Conservation (phyloP, 2,888 invertebrate species). For the Oligia fasciuncula region DNA sequence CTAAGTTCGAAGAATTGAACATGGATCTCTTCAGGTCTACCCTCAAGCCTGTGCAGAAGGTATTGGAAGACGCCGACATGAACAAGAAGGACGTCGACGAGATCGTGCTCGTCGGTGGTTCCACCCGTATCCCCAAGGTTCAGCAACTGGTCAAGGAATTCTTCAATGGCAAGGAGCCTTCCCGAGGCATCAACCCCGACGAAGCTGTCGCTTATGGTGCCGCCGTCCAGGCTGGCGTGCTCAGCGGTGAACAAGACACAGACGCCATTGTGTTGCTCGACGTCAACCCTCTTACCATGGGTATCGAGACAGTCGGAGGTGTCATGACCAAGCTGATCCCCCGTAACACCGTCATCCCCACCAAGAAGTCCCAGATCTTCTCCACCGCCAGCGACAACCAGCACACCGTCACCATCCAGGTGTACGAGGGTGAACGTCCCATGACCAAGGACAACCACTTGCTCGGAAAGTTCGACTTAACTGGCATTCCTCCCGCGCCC, state of each 20-base stretch:
- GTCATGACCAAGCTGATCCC: slow-evolving; percentile 99
- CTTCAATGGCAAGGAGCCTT: slow-evolving; percentile 99
- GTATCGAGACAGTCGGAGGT: slow-evolving; percentile 99
- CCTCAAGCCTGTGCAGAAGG: slow-evolving; percentile 98
- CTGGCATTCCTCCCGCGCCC: slow-evolving; percentile 98
- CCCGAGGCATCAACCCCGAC: slow-evolving; percentile 99
- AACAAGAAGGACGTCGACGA: slow-evolving; percentile 99
- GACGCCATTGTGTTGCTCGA: slow-evolving; percentile 99
- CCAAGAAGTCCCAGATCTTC: slow-evolving; percentile 99
- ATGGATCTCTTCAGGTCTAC: slow-evolving; percentile 97
- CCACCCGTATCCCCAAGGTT: slow-evolving; percentile 99
- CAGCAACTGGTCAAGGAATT: slow-evolving; percentile 98
- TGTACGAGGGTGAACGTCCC: slow-evolving; percentile 99
- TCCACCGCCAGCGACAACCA: slow-evolving; percentile 99
- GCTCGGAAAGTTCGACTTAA: slow-evolving; percentile 99
- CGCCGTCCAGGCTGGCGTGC: slow-evolving; percentile 99
- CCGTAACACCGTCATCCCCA: slow-evolving; percentile 99
- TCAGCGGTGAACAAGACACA: slow-evolving; percentile 99
- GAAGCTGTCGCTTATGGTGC: slow-evolving; percentile 99
- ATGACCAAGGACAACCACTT: slow-evolving; percentile 99
- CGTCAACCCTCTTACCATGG: slow-evolving; percentile 99
- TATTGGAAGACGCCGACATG: slow-evolving; percentile 99
- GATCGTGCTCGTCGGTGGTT: slow-evolving; percentile 99
- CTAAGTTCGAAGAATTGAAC: slow-evolving; percentile 99
- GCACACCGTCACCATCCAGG: slow-evolving; percentile 99